Base-by-base conservation (phyloP, 2,113 vertebrate genomes). In the Ursus arctos region DNA sequence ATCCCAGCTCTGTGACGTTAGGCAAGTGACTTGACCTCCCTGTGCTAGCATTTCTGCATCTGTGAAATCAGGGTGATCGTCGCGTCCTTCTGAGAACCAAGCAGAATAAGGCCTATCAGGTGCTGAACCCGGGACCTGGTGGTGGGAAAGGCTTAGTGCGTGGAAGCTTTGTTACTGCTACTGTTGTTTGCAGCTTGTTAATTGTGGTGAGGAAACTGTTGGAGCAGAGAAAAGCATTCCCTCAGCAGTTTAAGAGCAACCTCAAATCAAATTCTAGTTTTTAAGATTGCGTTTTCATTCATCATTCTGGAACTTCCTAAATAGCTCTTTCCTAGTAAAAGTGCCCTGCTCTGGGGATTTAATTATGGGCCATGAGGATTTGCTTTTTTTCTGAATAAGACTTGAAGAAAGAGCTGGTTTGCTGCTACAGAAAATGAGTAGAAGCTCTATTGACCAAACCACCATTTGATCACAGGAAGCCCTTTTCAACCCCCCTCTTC, bases 301-400 rank as follows among this genome's bases (percentile, higher is more conserved):
- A 59, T 88, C 43, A 18, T 74, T 79, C 76, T 77, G 69, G n/a
- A 80, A 61, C 55, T 96, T 96, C 49, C 55, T 26, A 53, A 83
- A 49, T 76, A 89, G 49, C 65, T 87, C 49, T 28, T 96, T 95
- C 53, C 80, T 87, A 15, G 67, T 69, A 55, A 51, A 92, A 76
- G 33, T 21, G 6, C 47, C 53, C 22, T 12, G 4, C 72, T 93
- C 72, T 67, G 47, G 69, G 61, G 22, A 47, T 57, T 83, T 71
- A 18, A 49, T 79, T 40, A 40, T 24, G 1, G 4, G 47, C 71
- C n/a, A 69, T 61, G n/a, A 77, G 53, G 43, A n/a, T 93, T 55
- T 76, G 22, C 40, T 80, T 88, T 53, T 80, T 59, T 76, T 26
- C 86, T 95, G 6, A 51, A 5, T 22, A 74, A 69, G 72, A 8